These are phyloP conservation scores for Phalacrocorax brasilianus DNA, from an alignment of 2,113 vertebrate genomes.

Conservation along the genomic window DNA sequence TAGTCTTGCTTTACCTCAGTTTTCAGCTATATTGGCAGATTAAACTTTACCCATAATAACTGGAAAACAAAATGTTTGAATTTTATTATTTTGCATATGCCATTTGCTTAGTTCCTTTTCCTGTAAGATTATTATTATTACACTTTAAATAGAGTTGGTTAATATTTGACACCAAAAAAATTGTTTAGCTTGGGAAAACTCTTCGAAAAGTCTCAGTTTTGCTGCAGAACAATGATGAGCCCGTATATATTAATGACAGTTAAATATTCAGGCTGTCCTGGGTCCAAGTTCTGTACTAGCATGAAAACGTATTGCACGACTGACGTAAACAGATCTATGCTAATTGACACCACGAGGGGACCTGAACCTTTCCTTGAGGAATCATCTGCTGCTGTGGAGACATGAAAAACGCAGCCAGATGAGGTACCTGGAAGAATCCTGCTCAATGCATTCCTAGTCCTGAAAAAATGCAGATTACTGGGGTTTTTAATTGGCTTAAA, in stretches of 20 bases:
- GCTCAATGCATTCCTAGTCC: neutral
- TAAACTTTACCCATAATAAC: neutral
- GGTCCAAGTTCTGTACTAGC: neutral
- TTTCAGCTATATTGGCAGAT: neutral
- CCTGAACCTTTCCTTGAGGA: neutral
- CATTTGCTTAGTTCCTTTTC: neutral
- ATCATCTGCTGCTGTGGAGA: neutral
- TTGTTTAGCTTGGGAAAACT: neutral
- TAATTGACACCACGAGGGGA: neutral
- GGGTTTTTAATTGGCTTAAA: neutral
- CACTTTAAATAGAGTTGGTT: neutral
- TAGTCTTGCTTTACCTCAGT: neutral
- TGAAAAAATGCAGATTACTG: neutral
- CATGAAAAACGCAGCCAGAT: neutral
- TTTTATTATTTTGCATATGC: neutral
- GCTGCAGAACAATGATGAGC: neutral
- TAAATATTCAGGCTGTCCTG: neutral
- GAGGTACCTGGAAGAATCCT: neutral
- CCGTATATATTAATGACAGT: neutral
- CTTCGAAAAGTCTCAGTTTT: neutral
- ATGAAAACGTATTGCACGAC: neutral
- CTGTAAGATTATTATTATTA: neutral
- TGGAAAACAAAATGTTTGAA: neutral
- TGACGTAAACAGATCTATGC: neutral
- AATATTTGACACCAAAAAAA: neutral